Conservation (phyloP, 2,888 invertebrate genomes). For the Thelaira solivaga region DNA sequence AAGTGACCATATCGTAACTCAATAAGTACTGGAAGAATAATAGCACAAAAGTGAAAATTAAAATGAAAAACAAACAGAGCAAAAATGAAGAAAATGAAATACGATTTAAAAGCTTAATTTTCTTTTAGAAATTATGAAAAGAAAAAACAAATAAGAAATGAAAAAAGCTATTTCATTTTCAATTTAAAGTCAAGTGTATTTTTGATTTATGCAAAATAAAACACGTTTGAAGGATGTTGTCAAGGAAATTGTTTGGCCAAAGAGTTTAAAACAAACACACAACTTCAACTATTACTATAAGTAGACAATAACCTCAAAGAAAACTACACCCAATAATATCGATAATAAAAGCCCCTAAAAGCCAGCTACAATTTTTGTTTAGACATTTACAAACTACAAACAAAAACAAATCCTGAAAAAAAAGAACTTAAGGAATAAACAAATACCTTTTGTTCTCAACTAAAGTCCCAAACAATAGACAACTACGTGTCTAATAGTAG, state of each 20-base stretch:
- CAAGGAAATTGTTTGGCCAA: constrained; percentile 22
- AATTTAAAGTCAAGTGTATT: constrained; percentile 1
- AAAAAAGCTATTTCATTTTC: not conserved
- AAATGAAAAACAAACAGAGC: not conserved
- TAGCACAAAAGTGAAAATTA: constrained; percentile 6
- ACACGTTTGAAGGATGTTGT: constrained; percentile 1
- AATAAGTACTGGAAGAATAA: constrained; percentile 38
- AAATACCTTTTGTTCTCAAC: constrained; percentile 9
- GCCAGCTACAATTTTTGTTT: too few relatives aligned
- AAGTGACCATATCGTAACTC: constrained; percentile 20
- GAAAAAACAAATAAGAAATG: not conserved
- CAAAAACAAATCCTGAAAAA: not conserved
- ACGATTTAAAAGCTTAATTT: not conserved
- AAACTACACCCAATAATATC: constrained; percentile 10
- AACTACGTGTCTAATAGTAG: constrained; percentile 14
- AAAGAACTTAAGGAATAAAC: constrained; percentile 14
- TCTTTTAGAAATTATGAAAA: constrained; percentile 25
- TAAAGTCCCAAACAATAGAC: constrained; percentile 2
- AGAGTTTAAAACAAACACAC: not conserved
- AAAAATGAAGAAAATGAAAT: not conserved
- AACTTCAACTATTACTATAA: not conserved
- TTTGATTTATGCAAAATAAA: not conserved
- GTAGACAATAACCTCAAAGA: not conserved
- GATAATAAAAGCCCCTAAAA: too few relatives aligned
- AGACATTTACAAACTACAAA: too few relatives aligned